Evolutionary conservation across 2,888 invertebrate species (phyloP), one percentile per base, ranked within the genome.

Genomic region (Rhingia campestris): DNA sequence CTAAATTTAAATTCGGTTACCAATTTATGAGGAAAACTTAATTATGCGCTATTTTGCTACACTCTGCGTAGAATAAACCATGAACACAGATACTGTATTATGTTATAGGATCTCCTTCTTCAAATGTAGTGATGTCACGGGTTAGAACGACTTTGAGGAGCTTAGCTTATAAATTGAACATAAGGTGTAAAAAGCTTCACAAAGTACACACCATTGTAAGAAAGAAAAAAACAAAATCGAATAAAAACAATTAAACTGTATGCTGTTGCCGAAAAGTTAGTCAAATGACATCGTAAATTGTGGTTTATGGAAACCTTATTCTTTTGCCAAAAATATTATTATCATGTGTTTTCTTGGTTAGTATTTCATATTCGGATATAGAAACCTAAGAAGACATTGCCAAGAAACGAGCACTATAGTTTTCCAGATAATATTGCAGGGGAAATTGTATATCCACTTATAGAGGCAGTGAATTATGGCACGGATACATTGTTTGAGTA

Each of bases 311-410:
- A 43, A 59, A 12, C 39, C 61, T 35, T 45, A 32, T 33, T 45
- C 47, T 47, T 45, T 35, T 47, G 35, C 47, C 35, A 61, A 37
- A 59, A 47, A 10, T 61, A 37, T 35, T 35, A 35, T 37, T 14
- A 47, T 35, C 14, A 35, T 61, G 22, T 47, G 47, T 47, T 35
- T 33, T 61, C 10, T 61, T 45, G 14, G 10, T 45, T 45, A 33
- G 47, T 47, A 61, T 35, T 10, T 47, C 33, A 47, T 45, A 9
- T 33, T 45, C 35, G 14, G 14, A 45, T 47, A 47, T 47, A 35
- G 10, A 9, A 45, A 45, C 9, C 43, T 61, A 35, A 12, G 43
- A 12, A 10, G 14, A 14, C 33, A 33, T 32, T 59, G 22, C 22
- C 22, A 22, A 22, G 22, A 22, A 22, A 22, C 4, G 30, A 41